These are phyloP conservation scores for Harpalus rufipes DNA, from an alignment of 2,888 invertebrate species.

Conservation along the genomic window DNA sequence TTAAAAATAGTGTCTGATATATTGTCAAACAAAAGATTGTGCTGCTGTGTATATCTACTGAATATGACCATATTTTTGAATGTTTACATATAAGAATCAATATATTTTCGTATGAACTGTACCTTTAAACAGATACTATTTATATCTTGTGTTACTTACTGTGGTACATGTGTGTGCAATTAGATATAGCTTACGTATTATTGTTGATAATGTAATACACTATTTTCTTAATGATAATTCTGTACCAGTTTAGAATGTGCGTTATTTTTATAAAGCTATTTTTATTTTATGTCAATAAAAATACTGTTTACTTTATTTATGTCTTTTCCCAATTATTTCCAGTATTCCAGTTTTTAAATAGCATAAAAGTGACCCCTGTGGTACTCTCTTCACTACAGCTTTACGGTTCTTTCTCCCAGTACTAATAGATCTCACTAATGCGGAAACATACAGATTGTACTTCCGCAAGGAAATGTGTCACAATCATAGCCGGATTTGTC, in stretches of 20 bases:
- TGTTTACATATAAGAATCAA: conserved; percentile 13
- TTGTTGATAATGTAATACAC: conserved; percentile 13
- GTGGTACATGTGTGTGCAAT: conserved; percentile 1
- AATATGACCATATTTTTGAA: neutral
- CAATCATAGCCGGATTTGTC: no score
- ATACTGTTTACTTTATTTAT: neutral
- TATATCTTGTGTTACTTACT: conserved; percentile 16
- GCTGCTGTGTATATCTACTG: neutral
- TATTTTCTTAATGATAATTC: conserved; percentile 15
- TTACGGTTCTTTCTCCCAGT: no score
- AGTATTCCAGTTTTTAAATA: no score
- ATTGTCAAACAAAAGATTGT: neutral
- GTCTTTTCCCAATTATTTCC: no score
- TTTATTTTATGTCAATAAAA: conserved; percentile 3
- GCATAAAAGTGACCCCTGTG: no score
- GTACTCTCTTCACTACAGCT: no score
- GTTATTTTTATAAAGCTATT: conserved; percentile 21
- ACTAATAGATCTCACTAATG: no score
- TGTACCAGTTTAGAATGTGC: neutral
- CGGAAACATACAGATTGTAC: no score
- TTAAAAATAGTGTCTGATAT: no score
- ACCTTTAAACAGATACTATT: neutral
- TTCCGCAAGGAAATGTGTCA: no score
- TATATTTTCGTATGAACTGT: conserved; percentile 30
- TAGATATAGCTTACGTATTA: neutral